These are phyloP conservation scores for Mormyrus lacerda DNA, from an alignment of 2,113 vertebrate genomes.

Conservation along the genomic window DNA sequence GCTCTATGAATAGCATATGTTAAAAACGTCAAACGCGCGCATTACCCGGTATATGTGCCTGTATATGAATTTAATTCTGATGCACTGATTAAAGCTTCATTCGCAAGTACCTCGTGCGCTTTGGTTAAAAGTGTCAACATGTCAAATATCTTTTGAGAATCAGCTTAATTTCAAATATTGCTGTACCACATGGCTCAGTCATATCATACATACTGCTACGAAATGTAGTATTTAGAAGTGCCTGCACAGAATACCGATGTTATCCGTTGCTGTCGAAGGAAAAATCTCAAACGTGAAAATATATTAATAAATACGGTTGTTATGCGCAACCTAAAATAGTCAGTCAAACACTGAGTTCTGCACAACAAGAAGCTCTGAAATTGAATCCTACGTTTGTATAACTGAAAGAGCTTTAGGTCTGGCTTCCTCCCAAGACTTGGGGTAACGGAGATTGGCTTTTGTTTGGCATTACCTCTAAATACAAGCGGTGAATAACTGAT, in stretches of 20 bases:
- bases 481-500: conserved; percentile 62
- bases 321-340: not conserved
- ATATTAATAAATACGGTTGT: not conserved
- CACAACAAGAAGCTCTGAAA: conserved; percentile 43
- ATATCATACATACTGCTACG: not conserved
- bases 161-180: not conserved
- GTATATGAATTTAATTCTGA: not conserved
- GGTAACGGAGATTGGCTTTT: conserved; percentile 62
- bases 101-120: not conserved
- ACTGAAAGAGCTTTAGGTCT: conserved; percentile 43
- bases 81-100: not conserved
- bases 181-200: not conserved
- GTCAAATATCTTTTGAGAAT: not conserved
- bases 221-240: not conserved
- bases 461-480: conserved; percentile 57
- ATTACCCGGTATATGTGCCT: not conserved
- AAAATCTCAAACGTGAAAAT: not conserved
- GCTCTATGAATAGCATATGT: not conserved
- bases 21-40: not conserved
- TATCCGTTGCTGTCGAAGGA: not conserved
- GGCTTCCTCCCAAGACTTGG: conserved; percentile 54
- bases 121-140: not conserved
- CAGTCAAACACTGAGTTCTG: not conserved
- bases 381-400: conserved; percentile 56
- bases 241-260: not conserved